A percentile compares a stretch with the other conserved stretches of the same genome.
These are phyloP conservation scores for Phortica okadai DNA, from an alignment of 2,888 invertebrate genomes.

Conservation along the genomic window DNA sequence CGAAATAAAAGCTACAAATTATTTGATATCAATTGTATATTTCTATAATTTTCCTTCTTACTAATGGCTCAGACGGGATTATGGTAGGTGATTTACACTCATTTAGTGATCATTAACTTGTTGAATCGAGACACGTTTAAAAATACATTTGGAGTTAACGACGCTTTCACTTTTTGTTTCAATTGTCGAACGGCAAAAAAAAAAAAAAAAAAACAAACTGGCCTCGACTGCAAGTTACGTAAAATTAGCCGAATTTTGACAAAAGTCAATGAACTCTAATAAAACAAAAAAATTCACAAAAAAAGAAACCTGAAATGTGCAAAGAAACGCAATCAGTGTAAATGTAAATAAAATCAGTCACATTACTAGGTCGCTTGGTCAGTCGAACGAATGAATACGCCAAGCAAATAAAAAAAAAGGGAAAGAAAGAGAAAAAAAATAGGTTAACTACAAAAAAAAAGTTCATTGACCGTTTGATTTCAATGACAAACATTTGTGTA, in stretches of 20 bases:
- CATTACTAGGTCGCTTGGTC: constrained; percentile 21
- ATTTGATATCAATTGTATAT: too few species aligned
- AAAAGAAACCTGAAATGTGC: neutral
- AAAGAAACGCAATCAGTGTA: neutral
- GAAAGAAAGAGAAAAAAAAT: neutral
- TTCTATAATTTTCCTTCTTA: too few species aligned
- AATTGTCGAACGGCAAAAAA: neutral
- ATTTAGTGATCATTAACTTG: too few species aligned
- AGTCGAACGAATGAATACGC: constrained; percentile 5
- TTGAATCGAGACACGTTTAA: too few species aligned
- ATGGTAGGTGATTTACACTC: too few species aligned
- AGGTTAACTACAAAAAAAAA: constrained; percentile 11
- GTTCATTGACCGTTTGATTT: constrained; percentile 26
- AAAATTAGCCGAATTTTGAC: neutral
- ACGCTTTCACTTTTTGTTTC: constrained; percentile 7
- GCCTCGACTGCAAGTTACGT: neutral
- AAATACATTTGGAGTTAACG: neutral
- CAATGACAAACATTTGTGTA: neutral
- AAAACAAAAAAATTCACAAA: neutral
- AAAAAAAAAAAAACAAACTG: neutral
- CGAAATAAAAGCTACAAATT: too few species aligned
- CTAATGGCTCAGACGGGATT: too few species aligned
- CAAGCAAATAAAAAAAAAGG: neutral
- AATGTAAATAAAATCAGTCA: constrained; percentile 6
- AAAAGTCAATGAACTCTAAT: neutral